phyloP scores from a whole-genome alignment of 1,140 invertebrate genomes.

The Venturia canescens region DNA sequence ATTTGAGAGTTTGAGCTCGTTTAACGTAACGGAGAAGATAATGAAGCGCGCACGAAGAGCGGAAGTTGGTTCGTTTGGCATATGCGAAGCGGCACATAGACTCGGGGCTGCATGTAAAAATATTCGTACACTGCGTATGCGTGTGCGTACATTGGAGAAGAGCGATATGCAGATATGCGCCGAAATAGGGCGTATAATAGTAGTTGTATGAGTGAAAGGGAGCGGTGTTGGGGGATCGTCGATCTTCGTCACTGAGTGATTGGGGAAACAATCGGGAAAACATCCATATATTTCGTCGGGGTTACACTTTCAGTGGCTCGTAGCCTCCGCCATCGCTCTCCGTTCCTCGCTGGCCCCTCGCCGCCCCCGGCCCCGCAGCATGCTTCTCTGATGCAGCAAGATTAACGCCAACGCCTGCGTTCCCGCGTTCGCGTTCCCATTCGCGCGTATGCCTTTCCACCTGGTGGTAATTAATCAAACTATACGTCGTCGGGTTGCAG shows the following conservation, averaged over 20 bases:
- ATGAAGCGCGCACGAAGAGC: neutral
- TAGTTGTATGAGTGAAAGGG: constrained; percentile 28
- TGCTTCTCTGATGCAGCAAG: constrained; percentile 18
- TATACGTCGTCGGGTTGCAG: constrained; percentile 29
- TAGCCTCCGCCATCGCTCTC: neutral
- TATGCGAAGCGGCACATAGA: neutral
- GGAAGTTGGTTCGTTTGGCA: neutral
- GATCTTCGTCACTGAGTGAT: constrained; percentile 39
- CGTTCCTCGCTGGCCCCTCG: neutral
- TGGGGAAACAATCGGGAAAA: constrained; percentile 41
- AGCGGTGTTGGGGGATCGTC: constrained; percentile 29
- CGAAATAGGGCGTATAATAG: neutral
- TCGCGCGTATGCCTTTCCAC: constrained; percentile 32
- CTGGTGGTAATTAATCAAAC: constrained; percentile 41
- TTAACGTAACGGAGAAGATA: too few relatives aligned
- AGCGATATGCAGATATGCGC: neutral
- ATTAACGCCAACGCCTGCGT: constrained; percentile 34
- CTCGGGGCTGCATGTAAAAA: neutral
- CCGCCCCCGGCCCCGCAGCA: neutral
- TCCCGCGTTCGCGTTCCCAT: constrained; percentile 27
- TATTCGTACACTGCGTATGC: too few relatives aligned
- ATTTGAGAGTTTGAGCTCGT: too few relatives aligned
- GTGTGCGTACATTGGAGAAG: neutral
- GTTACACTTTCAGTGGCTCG: constrained; percentile 17
- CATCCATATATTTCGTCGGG: constrained; percentile 39